Evolutionary conservation across 2,888 invertebrate genomes (phyloP), one percentile per base, ranked within the genome.

Genomic region (Romanomermis culicivorax): DNA sequence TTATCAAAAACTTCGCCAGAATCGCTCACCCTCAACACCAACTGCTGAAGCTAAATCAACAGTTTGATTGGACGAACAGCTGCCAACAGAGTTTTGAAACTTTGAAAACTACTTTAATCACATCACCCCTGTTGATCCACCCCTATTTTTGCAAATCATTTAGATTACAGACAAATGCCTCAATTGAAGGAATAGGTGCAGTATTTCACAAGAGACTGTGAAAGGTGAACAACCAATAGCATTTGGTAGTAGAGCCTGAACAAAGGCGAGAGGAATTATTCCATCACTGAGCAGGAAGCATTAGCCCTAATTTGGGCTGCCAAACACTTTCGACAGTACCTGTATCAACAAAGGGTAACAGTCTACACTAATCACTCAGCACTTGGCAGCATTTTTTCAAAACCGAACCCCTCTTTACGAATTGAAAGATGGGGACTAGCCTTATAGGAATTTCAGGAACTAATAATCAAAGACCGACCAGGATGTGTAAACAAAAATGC

Each of bases 141-240:
- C 54, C 54, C 4, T 26, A 50, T 50, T 54, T 54, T 54, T 2
- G 2, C 2, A 24, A 51, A 50, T 49, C 54, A 30, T 54, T 54
- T 26, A 23, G 11, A 4, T 30, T 52, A 17, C n/a, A 52, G 4
- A 52, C 42, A 7, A 43, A 52, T 24, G 52, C 52, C 3, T 43
- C 25, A 17, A 29, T 23, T 26, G 17, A 20, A 20, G 54, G 48
- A 17, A 17, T 54, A 23, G 54, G 49, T 11, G 54, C 29, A 3
- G 20, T 54, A 11, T 54, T 20, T 3, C 23, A 3, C 54, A 54
- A 54, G 25, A 52, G n/a, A 45, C 3, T 7, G 24, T 42, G 7
- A 25, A 25, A 3, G n/a, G 26, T 7, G n/a, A 7, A 11, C 29
- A 42, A 7, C 36, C 42, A 14, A 20, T 52, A n/a, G 52, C 52